Conservation (phyloP, 2,888 invertebrate species). For the Lasioglossum vierecki region DNA sequence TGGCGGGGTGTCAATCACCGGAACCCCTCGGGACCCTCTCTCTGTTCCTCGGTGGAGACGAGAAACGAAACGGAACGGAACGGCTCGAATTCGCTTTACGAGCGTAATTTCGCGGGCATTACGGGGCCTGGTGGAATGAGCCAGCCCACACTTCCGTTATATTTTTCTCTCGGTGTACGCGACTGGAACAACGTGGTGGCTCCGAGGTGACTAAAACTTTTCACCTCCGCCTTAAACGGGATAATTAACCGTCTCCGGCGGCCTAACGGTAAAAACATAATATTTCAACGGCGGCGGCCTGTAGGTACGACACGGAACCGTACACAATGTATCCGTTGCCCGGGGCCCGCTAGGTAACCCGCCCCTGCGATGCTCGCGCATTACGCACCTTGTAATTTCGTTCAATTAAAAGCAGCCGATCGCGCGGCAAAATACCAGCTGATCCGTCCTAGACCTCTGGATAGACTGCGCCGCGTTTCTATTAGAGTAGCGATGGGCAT, state of each 20-base stretch:
- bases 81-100: constrained; percentile 40
- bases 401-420: constrained; percentile 74
- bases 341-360: constrained; percentile 13
- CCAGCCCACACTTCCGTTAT: constrained; percentile 50
- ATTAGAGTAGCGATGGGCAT: constrained; percentile 12
- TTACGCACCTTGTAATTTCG: constrained; percentile 78
- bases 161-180: constrained; percentile 41
- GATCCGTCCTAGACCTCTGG: constrained; percentile 34
- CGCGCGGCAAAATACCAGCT: constrained; percentile 45
- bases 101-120: constrained; percentile 56
- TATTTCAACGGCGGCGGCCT: constrained; percentile 54
- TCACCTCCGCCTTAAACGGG: constrained; percentile 68
- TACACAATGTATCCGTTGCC: constrained; percentile 49
- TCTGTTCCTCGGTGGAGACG: constrained; percentile 10
- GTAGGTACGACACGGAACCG: constrained; percentile 41
- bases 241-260: constrained; percentile 67
- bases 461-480: constrained; percentile 33
- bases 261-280: constrained; percentile 68
- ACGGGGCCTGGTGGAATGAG: constrained; percentile 20
- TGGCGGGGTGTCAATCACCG: constrained; percentile 34
- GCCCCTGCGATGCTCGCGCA: constrained; percentile 67
- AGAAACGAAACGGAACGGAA: constrained; percentile 32
- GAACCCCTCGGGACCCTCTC: constrained; percentile 19
- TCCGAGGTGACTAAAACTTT: constrained; percentile 56
- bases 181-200: constrained; percentile 6